A percentile compares a stretch with the other conserved stretches of the same genome.
Evolutionary conservation across 2,113 vertebrate species (phyloP).

Genomic region (Telmatochromis bifrenatus): DNA sequence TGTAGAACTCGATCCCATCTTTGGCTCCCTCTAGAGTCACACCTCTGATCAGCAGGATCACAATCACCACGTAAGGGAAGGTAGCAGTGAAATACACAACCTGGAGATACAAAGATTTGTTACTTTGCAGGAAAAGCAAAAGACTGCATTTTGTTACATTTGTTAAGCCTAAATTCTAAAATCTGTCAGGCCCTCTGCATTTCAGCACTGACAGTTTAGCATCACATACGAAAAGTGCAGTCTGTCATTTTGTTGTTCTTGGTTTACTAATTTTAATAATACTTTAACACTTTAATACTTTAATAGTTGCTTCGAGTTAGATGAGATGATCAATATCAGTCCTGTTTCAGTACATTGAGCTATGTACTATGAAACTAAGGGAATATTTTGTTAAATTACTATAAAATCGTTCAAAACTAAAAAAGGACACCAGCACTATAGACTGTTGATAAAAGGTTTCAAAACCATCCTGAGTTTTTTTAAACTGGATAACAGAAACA

Average conservation of each 20-base stretch:
- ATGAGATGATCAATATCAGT: background rate
- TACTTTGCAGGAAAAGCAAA: background rate
- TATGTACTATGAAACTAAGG: background rate
- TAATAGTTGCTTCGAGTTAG: background rate
- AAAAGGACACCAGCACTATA: background rate
- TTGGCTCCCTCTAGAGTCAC: slow-evolving; percentile 86
- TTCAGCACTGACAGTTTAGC: background rate
- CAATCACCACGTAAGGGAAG: slow-evolving; percentile 86
- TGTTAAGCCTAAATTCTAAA: background rate
- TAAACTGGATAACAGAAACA: background rate
- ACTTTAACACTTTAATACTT: background rate
- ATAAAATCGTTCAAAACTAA: background rate
- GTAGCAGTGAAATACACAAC: slow-evolving; percentile 94
- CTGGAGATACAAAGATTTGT: slow-evolving; percentile 57
- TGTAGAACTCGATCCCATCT: slow-evolving; percentile 88
- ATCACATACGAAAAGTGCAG: background rate
- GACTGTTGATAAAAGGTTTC: background rate
- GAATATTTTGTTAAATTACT: background rate
- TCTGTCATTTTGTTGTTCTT: background rate
- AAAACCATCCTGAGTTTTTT: background rate
- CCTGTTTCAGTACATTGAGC: background rate
- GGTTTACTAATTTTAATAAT: background rate
- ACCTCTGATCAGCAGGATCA: slow-evolving; percentile 86
- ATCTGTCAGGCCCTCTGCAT: background rate
- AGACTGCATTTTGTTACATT: background rate